These are phyloP conservation scores for Coreius guichenoti DNA, from an alignment of 2,797 vertebrate genomes.

Conservation along the genomic window DNA sequence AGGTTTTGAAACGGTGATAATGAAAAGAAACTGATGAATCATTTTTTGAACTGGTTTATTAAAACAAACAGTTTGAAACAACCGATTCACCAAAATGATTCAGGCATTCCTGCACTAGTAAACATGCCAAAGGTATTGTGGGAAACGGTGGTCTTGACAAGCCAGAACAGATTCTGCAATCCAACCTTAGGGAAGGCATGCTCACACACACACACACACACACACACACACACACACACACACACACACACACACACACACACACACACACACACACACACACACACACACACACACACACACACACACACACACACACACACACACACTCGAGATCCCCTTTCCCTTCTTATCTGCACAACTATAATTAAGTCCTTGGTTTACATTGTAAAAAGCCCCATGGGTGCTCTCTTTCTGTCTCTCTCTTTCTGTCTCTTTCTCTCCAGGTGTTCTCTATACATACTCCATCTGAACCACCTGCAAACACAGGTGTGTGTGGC, in stretches of 20 bases:
- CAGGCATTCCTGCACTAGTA: constrained; percentile 19
- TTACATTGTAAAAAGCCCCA: constrained; percentile 43
- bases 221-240: constrained; percentile 28
- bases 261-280: constrained; percentile 37
- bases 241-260: constrained; percentile 53
- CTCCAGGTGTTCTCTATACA: constrained; percentile 84
- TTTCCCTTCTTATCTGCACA: constrained; percentile 38
- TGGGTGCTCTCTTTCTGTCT: constrained; percentile 26
- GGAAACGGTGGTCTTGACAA: constrained; percentile 67
- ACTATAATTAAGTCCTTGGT: constrained; percentile 46
- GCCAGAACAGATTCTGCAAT: constrained; percentile 72
- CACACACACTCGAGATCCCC: constrained; percentile 55
- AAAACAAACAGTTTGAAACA: neutral
- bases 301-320: constrained; percentile 28
- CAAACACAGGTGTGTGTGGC: constrained; percentile 84
- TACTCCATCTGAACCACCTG: constrained; percentile 87
- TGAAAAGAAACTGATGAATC: neutral
- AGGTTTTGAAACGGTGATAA: neutral
- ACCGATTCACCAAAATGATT: neutral
- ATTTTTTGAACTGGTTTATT: neutral
- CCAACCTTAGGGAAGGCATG: constrained; percentile 74
- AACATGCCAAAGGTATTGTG: constrained; percentile 33
- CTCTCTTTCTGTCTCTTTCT: constrained; percentile 38
- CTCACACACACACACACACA: constrained; percentile 33
- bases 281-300: constrained; percentile 49